Base-by-base conservation (phyloP, 2,888 invertebrate species). In the Gastrophysa polygoni region DNA sequence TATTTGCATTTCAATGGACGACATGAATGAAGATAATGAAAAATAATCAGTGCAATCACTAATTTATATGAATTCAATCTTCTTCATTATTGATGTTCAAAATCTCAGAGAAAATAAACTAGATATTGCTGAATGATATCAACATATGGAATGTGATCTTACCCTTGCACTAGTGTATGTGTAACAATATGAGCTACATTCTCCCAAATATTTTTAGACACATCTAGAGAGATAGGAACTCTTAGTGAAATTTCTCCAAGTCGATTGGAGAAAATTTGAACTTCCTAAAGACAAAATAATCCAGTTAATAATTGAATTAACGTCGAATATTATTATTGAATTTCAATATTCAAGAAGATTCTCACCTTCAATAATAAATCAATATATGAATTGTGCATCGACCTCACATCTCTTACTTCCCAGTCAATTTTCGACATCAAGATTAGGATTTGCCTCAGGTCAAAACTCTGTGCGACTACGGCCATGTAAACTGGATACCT, bases 401-500 rank as follows among this genome's bases (percentile, higher is more conserved):
- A 95, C 82, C 94, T 95, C 0, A 99, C 95, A 74, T 94, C 95
- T 84, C 94, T 95, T 62, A 98, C 88, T 82, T 95, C 89, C 98
- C 98, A 99, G 80, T 93, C 92, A 0, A 97, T 95, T 82, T 91
- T 91, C 57, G 93, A 90, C 91, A 99, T 97, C n/a, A 91, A 87
- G 63, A 88, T 84, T 7, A 97, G 82, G 28, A 93, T 87, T 14
- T 88, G 85, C 38, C 91, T 86, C 5, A 91, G 87, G 77, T 96
- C 92, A 6, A 97, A 88, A 0, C 91, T 86, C 75, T 89, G 89
- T 0, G 91, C 89, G 0, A 92, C 90, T 0, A 95, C 93, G 62
- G 91, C 89, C 86, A 93, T 92, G 76, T 95, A 97, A 8, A 96
- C 88, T 0, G 96, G 96, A 72, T 89, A 87, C 20, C 96, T 84